Percentiles rank a stretch among this genome's conserved stretches.
These are phyloP conservation scores for Campaea margaritaria DNA, from an alignment of 2,888 invertebrate species.

Conservation along the genomic window DNA sequence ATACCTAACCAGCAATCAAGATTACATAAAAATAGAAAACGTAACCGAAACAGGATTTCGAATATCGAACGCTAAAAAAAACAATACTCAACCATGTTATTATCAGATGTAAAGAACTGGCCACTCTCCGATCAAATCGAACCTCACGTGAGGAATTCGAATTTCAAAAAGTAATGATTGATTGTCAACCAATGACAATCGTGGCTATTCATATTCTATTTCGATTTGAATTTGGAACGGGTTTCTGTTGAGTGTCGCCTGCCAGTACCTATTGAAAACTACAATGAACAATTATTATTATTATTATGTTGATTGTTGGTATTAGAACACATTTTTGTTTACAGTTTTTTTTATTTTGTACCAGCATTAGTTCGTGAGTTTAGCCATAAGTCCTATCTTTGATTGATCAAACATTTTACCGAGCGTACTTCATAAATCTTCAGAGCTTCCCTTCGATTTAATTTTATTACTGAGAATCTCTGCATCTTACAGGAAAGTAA, in stretches of 20 bases:
- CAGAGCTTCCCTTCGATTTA: conserved; percentile 27
- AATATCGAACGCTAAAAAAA: conserved; percentile 46
- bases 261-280: conserved; percentile 60
- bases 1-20: conserved; percentile 41
- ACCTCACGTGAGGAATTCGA: conserved; percentile 70
- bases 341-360: conserved; percentile 34
- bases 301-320: conserved; percentile 43
- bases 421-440: not conserved
- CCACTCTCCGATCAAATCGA: conserved; percentile 72
- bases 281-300: conserved; percentile 78
- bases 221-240: conserved; percentile 79
- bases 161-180: conserved; percentile 82
- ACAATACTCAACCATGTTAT: conserved; percentile 49
- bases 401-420: not conserved
- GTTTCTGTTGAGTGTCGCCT: conserved; percentile 69
- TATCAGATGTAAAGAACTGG: conserved; percentile 56
- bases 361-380: not conserved
- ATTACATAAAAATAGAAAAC: conserved; percentile 49
- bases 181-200: conserved; percentile 83
- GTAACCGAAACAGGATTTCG: conserved; percentile 47
- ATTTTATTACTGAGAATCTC: conserved; percentile 22
- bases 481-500: conserved; percentile 60
- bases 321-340: conserved; percentile 54
- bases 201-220: conserved; percentile 78
- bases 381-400: not conserved